Conservation (phyloP, 1,140 invertebrate genomes). For the Teleogryllus occipitalis region DNA sequence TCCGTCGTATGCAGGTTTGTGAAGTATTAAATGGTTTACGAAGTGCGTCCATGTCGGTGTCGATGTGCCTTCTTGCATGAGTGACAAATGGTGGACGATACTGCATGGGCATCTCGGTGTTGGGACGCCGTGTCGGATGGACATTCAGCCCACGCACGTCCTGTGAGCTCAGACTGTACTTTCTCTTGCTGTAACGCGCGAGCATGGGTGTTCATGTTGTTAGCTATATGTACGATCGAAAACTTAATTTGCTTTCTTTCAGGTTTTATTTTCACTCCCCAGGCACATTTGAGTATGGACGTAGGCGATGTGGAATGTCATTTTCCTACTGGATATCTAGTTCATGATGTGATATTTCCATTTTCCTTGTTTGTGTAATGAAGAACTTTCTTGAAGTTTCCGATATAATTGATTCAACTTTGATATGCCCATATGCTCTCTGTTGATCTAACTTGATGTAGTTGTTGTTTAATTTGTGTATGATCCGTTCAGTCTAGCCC, state of each 20-base stretch:
- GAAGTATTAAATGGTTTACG: background rate
- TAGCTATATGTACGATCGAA: background rate
- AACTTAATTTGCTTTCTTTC: conserved; percentile 9
- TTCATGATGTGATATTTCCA: background rate
- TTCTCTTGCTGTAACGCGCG: conserved; percentile 3
- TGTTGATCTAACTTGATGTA: background rate
- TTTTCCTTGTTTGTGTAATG: background rate
- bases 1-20: background rate
- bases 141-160: background rate
- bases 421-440: background rate
- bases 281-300: background rate
- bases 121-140: conserved; percentile 2
- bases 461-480: background rate
- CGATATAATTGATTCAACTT: background rate
- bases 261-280: background rate
- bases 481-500: background rate
- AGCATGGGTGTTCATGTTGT: conserved; percentile 1
- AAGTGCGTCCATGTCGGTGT: background rate
- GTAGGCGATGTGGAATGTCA: background rate
- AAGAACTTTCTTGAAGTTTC: background rate
- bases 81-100: background rate
- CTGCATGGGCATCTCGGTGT: conserved; percentile 2
- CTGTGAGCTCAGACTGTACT: background rate
- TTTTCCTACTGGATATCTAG: background rate
- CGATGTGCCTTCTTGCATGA: background rate